Base-by-base conservation (phyloP, 2,888 invertebrate genomes). In the Drosophila mercatorum region DNA sequence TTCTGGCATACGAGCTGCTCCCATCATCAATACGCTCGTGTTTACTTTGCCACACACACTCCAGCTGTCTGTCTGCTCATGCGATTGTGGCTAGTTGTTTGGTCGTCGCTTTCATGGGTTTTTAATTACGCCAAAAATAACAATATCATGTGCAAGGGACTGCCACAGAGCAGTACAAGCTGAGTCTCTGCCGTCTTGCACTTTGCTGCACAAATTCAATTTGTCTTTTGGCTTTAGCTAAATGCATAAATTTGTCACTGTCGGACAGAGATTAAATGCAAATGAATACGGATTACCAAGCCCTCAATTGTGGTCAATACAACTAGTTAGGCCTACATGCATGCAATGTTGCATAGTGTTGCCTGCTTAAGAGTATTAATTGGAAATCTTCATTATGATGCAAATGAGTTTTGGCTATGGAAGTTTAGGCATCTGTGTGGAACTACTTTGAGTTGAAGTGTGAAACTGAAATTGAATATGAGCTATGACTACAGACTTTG, bases 1-100 rank as follows among this genome's bases (percentile, higher is more conserved):
- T 84, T 89, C 75, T 71, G 88, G 63, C 51, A 57, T 66, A 68
- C 62, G 67, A 74, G 77, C 76, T 72, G 71, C 80, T 73, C 66
- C 85, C 88, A 89, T 83, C 89, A 89, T 83, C 89, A 83, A 83
- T 83, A 83, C 83, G 77, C 78, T 83, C 80, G 74, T 88, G 90
- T 88, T 90, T 88, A 78, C 73, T 90, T 80, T 89, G 65, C 75
- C 85, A 75, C 70, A 70, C 67, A 51, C 67, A 51, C 55, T 17
- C 28, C 17, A 56, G 57, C 22, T 44, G 63, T 74, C 62, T 67
- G 80, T 67, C 71, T 75, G 69, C 69, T 62, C 79, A 68, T 85
- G 83, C 72, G 78, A 74, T 78, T 87, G 83, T 87, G 84, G 75
- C 79, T 82, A 75, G 88, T 82, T 78, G 88, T 84, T 84, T 75